A percentile compares a stretch with the other conserved stretches of the same genome.
Evolutionary conservation across 2,113 vertebrate species (phyloP).

Genomic region (Anolis sagrei): DNA sequence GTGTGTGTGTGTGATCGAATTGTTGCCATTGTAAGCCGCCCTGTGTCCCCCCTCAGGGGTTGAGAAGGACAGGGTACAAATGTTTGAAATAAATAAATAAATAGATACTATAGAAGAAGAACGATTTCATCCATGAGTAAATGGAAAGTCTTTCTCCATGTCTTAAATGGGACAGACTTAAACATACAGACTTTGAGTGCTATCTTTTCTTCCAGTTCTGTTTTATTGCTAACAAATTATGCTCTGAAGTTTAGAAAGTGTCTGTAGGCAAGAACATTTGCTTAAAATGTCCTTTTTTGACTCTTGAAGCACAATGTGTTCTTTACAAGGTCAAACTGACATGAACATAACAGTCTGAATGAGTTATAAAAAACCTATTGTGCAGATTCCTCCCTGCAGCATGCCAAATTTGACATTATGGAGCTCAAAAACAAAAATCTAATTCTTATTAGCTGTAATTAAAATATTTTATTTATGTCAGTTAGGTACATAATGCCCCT

Average conservation of each 20-base stretch:
- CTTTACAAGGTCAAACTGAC: conserved; percentile 78
- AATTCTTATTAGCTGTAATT: conserved; percentile 75
- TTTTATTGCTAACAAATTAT: conserved; percentile 45
- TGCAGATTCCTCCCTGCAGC: conserved; percentile 56
- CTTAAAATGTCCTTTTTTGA: conserved; percentile 46
- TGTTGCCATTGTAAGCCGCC: no score
- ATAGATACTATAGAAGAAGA: background rate
- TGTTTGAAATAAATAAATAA: no score
- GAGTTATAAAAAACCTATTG: conserved; percentile 63
- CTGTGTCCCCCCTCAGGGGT: no score
- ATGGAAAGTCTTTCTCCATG: background rate
- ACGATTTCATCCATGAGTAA: background rate
- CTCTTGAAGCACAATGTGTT: conserved; percentile 67
- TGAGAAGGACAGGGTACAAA: no score
- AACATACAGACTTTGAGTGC: background rate
- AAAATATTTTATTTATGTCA: conserved; percentile 74
- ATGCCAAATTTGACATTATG: conserved; percentile 70
- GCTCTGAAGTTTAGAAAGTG: conserved; percentile 35
- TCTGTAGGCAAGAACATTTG: conserved; percentile 57
- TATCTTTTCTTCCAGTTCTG: background rate
- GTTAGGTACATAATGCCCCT: conserved; percentile 68
- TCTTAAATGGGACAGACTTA: background rate
- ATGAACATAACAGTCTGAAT: conserved; percentile 57
- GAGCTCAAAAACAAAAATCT: conserved; percentile 75
- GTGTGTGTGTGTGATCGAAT: no score